These are phyloP conservation scores for Lordiphosa mommai DNA, from an alignment of 1,140 invertebrate species.

Conservation along the genomic window DNA sequence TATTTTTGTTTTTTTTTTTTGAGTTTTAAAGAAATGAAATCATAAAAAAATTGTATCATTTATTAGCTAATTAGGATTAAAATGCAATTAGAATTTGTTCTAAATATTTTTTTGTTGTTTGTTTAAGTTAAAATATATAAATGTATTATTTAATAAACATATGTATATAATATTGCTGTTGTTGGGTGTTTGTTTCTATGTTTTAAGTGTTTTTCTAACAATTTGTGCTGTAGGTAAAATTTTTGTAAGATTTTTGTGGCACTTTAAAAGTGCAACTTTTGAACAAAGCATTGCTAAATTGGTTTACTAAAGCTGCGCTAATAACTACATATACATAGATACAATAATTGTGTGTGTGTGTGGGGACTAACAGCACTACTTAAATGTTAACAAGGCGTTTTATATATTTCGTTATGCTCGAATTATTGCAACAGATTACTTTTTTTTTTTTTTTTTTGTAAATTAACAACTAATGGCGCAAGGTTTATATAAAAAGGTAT, in stretches of 20 bases:
- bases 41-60: constrained; percentile 54
- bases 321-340: constrained; percentile 28
- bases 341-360: constrained; percentile 22
- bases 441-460: constrained; percentile 14
- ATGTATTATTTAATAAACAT: constrained; percentile 36
- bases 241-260: constrained; percentile 19
- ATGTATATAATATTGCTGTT: constrained; percentile 41
- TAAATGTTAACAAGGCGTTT: constrained; percentile 62
- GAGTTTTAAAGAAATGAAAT: constrained; percentile 48
- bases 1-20: not conserved
- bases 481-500: constrained; percentile 33
- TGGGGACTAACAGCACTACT: constrained; percentile 68
- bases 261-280: constrained; percentile 61
- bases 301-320: constrained; percentile 69
- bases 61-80: constrained; percentile 57
- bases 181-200: constrained; percentile 18
- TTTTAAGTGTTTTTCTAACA: constrained; percentile 20
- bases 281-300: constrained; percentile 70
- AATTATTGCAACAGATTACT: constrained; percentile 70
- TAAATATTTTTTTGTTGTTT: constrained; percentile 40
- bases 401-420: constrained; percentile 29
- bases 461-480: constrained; percentile 62
- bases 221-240: constrained; percentile 3
- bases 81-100: constrained; percentile 66
- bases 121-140: constrained; percentile 26